Evolutionary conservation across 2,797 vertebrate genomes (phyloP), one percentile per base, ranked within the genome.

Genomic region (Gymnocypris eckloni): DNA sequence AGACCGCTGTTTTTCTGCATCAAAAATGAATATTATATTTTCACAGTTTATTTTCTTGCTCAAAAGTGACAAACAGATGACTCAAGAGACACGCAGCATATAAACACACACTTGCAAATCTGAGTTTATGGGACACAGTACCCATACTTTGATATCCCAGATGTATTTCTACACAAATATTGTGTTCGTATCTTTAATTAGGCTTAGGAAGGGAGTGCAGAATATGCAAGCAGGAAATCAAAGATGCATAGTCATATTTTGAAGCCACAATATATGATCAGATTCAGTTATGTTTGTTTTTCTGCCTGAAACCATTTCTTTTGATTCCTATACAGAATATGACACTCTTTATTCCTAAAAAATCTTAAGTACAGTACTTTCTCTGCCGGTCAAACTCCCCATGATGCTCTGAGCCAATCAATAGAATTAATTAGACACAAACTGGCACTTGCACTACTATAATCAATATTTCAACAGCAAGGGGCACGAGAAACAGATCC

Each of bases 401-500:
- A 45, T 79, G 64, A 81, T 73, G 45, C 78, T 77, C n/a, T 92
- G 66, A 86, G 80, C 79, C 92, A 89, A 94, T 93, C 90, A 87
- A 92, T 93, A 90, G 90, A 94, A 94, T 72, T 92, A 92, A 93
- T 92, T 93, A 94, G 94, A 95, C 91, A 93, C 90, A 93, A 86
- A 87, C 82, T 87, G 92, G 61, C 70, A 84, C 91, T 93, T 83
- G 93, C 92, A 94, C 67, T 90, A 92, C 87, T 88, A 91, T 94
- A 94, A 94, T 95, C 91, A 92, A 93, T 94, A 90, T 72, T 87
- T 78, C 87, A 83, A 86, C 92, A 94, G 81, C 91, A 90, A 89
- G 73, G 37, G 89, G 91, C 78, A 82, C 90, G 91, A 91, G 88
- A 92, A 93, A 87, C 56, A 92, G 88, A 90, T 92, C 93, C 92